Evolutionary conservation across 2,888 invertebrate species (phyloP).

Genomic region (Stenchaetothrips biformis): DNA sequence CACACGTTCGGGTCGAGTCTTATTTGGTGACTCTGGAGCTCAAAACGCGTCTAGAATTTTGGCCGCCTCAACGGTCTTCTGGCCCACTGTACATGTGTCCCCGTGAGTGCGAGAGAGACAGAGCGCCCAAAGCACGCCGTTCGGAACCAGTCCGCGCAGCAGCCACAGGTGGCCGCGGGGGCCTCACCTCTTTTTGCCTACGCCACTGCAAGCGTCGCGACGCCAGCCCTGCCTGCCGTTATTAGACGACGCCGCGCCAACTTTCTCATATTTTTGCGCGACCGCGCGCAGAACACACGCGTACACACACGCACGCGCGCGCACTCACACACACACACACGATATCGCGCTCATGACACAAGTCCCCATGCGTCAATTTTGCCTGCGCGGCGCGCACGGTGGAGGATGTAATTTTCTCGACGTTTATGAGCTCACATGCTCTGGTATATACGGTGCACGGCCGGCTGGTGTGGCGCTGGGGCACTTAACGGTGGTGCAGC

Average conservation of each 20-base stretch:
- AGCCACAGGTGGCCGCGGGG: background rate
- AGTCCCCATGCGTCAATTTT: slow-evolving; percentile 3
- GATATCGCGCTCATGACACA: background rate
- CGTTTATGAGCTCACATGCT: slow-evolving; percentile 21
- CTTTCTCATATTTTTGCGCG: background rate
- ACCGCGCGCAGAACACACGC: background rate
- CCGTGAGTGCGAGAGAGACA: too few relatives aligned
- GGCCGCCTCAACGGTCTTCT: too few relatives aligned
- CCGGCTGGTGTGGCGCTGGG: background rate
- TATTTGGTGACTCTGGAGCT: too few relatives aligned
- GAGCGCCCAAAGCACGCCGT: background rate
- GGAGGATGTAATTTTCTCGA: slow-evolving; percentile 21
- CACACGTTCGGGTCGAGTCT: too few relatives aligned
- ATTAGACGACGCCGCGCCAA: background rate
- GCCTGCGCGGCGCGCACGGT: background rate
- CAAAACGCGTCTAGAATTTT: too few relatives aligned
- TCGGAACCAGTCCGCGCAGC: background rate
- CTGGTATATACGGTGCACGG: slow-evolving; percentile 4
- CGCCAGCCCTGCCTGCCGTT: background rate
- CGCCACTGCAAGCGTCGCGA: background rate
- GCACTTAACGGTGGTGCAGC: slow-evolving; percentile 3
- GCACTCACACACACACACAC: background rate
- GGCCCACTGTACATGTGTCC: too few relatives aligned
- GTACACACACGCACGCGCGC: background rate
- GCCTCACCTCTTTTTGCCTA: background rate